phyloP scores from a whole-genome alignment of 2,113 vertebrate species.

The Cochlearius cochlearius region DNA sequence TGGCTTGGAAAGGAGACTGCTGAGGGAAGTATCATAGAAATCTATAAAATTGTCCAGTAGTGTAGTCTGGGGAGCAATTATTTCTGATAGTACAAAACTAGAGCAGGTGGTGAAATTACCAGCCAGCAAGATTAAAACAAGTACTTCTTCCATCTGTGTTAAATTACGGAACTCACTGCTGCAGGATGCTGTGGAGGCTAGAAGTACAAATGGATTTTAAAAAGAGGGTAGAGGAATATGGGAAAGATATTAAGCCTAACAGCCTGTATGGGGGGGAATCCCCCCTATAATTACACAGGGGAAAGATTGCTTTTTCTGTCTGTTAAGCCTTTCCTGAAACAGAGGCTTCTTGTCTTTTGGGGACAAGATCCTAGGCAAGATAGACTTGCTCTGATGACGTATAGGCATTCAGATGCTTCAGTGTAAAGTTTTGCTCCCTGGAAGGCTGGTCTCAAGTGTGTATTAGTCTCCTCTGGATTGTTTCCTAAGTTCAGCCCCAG shows the following conservation, averaged over 20 bases:
- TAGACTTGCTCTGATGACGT: background rate
- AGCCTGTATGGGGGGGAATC: background rate
- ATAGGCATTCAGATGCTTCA: background rate
- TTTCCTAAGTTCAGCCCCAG: background rate
- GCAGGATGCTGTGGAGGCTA: background rate
- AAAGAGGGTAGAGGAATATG: background rate
- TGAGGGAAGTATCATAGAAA: background rate
- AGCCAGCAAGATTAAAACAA: background rate
- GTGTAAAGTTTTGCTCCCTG: background rate
- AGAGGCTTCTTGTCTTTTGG: background rate
- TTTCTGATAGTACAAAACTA: background rate
- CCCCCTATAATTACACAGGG: background rate
- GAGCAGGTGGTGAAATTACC: background rate
- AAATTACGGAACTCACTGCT: background rate
- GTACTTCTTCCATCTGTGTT: background rate
- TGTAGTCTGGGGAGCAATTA: background rate
- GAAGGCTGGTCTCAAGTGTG: background rate
- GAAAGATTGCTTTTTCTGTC: background rate
- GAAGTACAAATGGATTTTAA: background rate
- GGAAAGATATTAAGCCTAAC: background rate
- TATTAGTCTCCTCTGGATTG: background rate
- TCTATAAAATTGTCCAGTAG: background rate
- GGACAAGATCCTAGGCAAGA: background rate
- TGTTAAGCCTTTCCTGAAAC: background rate
- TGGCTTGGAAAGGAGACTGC: background rate